phyloP scores from a whole-genome alignment of 2,113 vertebrate genomes.

The Choloepus hoffmanni region DNA sequence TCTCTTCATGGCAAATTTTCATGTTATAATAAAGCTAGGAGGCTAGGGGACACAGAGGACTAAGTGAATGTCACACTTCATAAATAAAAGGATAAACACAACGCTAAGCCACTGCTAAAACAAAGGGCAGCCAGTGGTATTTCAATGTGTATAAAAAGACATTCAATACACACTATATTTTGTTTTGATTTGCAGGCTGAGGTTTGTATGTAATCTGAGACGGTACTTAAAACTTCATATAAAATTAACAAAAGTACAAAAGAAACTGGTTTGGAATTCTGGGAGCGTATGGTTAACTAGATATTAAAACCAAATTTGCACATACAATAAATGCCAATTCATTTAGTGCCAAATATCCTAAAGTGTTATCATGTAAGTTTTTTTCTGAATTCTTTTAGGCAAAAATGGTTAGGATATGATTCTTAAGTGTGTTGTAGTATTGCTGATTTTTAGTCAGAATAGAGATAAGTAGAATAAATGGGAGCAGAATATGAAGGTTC shows the following conservation, averaged over 20 bases:
- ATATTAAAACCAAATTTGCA: conserved; percentile 37
- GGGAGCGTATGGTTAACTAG: not conserved
- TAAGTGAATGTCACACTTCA: not conserved
- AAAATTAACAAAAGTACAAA: conserved; percentile 26
- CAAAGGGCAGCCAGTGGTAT: not conserved
- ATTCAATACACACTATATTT: not conserved
- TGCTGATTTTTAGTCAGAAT: not conserved
- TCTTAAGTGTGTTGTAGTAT: not conserved
- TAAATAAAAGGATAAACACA: conserved; percentile 5
- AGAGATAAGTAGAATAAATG: not conserved
- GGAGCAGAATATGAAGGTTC: not conserved
- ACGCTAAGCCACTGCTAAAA: not conserved
- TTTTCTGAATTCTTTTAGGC: not conserved
- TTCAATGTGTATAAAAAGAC: not conserved
- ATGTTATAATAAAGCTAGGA: not conserved
- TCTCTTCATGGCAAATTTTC: conserved; percentile 4
- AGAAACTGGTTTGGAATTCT: not conserved
- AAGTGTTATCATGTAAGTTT: not conserved
- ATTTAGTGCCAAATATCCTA: not conserved
- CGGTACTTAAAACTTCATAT: conserved; percentile 1
- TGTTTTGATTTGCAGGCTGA: not conserved
- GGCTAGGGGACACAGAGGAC: not conserved
- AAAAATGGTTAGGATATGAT: not conserved
- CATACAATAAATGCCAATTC: not conserved
- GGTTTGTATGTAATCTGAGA: not conserved